Conservation (phyloP, 2,113 vertebrate species). For the Osmerus mordax region DNA sequence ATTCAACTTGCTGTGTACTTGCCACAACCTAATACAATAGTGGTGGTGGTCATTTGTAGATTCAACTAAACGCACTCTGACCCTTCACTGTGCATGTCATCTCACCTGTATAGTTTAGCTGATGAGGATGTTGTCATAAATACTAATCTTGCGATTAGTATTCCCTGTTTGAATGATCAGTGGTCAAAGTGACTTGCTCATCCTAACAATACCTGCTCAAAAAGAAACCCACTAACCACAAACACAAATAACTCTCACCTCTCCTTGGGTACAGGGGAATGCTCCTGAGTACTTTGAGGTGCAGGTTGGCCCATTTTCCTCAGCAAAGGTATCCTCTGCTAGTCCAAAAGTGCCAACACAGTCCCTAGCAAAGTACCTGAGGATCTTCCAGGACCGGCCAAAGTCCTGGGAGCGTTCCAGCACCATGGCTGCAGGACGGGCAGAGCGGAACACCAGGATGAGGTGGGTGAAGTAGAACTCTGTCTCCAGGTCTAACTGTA, state of each 20-base stretch:
- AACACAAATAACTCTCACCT: conserved; percentile 42
- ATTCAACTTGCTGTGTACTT: no score
- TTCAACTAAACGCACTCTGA: no score
- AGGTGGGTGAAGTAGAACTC: conserved; percentile 93
- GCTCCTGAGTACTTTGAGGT: conserved; percentile 62
- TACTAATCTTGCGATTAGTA: no score
- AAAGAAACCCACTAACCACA: no score
- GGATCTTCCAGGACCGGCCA: conserved; percentile 82
- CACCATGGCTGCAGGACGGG: conserved; percentile 87
- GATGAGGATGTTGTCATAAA: no score
- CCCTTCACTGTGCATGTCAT: no score
- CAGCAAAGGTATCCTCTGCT: conserved; percentile 67
- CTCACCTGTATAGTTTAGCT: no score
- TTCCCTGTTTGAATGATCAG: no score
- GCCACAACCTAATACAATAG: no score
- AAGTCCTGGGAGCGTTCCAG: conserved; percentile 91
- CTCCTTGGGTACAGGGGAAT: conserved; percentile 60
- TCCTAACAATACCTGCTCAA: not conserved
- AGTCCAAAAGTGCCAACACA: conserved; percentile 82
- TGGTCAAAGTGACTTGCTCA: not conserved
- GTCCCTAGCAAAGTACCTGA: conserved; percentile 84
- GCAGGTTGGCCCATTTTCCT: conserved; percentile 37
- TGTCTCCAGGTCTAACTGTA: conserved; percentile 86
- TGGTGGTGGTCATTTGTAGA: no score
- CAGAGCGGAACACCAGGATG: conserved; percentile 92